Evolutionary conservation across 2,113 vertebrate species (phyloP), one percentile per base, ranked within the genome.

Genomic region (Prochilodus magdalenae): DNA sequence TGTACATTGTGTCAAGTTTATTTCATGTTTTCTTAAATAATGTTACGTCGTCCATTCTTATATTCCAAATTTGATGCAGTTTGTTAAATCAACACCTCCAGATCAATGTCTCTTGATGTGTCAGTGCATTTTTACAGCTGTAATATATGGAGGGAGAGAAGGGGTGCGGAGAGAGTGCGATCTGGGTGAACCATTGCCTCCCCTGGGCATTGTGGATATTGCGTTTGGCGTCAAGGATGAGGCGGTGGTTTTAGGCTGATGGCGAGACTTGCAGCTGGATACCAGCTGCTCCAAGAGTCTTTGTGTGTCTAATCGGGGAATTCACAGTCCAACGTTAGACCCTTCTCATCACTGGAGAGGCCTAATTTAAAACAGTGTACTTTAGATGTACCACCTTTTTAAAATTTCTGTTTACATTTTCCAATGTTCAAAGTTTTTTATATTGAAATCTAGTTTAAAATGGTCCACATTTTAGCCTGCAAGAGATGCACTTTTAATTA

Each of bases 191-290:
- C 75, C 65, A n/a, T 60, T 26, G 26, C 24, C 49, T 84, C 73
- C 67, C 59, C 47, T 72, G 44, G 77, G 78, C 30, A 66, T 73
- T 74, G 79, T 73, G 75, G 74, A 51, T 27, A 75, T 78, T 53
- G 49, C 71, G 47, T 77, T 82, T 82, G 53, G 65, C 69, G 49
- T 26, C 55, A 33, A 57, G 63, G 63, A 85, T 76, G 47, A 83
- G 76, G 57, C 76, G 72, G 73, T 1, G 77, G 47, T 80, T 80
- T 80, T 6, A 83, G 67, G 22, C 65, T 70, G 16, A 57, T 4
- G 18, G 44, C 57, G 24, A 57, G 63, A 18, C 24, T 3, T 22
- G 79, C 81, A 86, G 81, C 84, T 86, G 85, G 73, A 67, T 77
- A 65, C 65, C 81, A 86, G 81, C 81, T 86, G 84, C 24, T 65